A percentile compares a stretch with the other conserved stretches of the same genome.
phyloP scores from a whole-genome alignment of 2,888 invertebrate genomes.

The Pheosia gnoma region DNA sequence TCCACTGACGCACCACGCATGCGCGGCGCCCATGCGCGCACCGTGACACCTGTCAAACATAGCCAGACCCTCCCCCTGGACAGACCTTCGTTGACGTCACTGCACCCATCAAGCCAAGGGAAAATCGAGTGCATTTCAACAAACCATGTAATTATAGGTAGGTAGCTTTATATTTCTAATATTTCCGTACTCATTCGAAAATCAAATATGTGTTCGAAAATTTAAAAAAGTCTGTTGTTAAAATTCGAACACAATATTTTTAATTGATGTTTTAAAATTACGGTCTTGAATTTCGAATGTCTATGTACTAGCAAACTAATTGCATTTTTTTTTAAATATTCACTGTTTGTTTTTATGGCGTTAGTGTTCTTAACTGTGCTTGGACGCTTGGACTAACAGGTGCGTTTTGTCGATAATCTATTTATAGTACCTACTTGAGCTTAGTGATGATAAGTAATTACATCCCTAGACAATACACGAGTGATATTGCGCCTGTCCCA shows the following conservation, averaged over 20 bases:
- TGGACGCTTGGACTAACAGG: too few species aligned
- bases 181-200: not conserved
- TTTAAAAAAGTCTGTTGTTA: not conserved
- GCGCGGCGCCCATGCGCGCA: conserved; percentile 56
- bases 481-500: conserved; percentile 43
- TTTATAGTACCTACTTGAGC: conserved; percentile 1
- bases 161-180: conserved; percentile 13
- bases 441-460: conserved; percentile 11
- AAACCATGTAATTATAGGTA: conserved; percentile 67
- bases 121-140: conserved; percentile 47
- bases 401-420: conserved; percentile 4
- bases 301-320: too few species aligned
- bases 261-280: too few species aligned
- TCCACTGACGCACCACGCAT: conserved; percentile 53
- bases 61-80: conserved; percentile 48
- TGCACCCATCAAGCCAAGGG: conserved; percentile 36
- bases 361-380: too few species aligned
- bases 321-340: too few species aligned
- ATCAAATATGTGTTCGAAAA: not conserved
- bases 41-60: conserved; percentile 72
- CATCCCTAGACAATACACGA: conserved; percentile 27
- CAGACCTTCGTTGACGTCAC: conserved; percentile 63
- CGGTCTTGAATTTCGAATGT: not conserved
- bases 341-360: too few species aligned
- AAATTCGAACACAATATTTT: not conserved